phyloP scores from a whole-genome alignment of 2,888 invertebrate genomes.

The Heteropelma amictum region DNA sequence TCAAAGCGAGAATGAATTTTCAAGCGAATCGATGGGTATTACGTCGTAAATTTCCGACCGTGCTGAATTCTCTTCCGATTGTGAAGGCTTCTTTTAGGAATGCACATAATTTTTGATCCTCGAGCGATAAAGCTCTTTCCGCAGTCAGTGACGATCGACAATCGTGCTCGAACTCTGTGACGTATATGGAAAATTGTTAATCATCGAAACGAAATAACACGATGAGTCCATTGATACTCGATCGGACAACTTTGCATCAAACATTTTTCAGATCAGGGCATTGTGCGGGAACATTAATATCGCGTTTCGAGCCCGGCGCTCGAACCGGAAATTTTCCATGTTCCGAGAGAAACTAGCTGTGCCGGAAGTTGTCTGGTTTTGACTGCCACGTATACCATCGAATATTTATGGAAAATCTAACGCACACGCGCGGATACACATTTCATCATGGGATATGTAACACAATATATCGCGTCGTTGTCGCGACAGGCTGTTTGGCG shows the following conservation, averaged over 20 bases:
- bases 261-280: neutral
- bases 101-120: no score
- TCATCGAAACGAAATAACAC: neutral
- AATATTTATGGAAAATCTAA: slow-evolving; percentile 52
- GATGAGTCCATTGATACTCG: no score
- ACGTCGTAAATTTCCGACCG: no score
- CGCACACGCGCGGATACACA: slow-evolving; percentile 21
- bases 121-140: no score
- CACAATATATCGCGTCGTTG: slow-evolving; percentile 17
- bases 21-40: no score
- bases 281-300: slow-evolving; percentile 6
- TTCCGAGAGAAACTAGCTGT: slow-evolving; percentile 18
- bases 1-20: no score
- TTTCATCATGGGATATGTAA: neutral
- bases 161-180: no score
- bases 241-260: neutral
- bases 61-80: no score
- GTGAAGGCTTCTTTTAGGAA: no score
- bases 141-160: no score
- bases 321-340: slow-evolving; percentile 33
- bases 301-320: slow-evolving; percentile 3
- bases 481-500: slow-evolving; percentile 7
- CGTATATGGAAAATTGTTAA: neutral
- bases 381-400: slow-evolving; percentile 17
- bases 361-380: slow-evolving; percentile 23